Percentiles rank a stretch among this genome's conserved stretches.
Evolutionary conservation across 2,113 vertebrate genomes (phyloP).

Genomic region (Stomatorhinus ivindoensis): DNA sequence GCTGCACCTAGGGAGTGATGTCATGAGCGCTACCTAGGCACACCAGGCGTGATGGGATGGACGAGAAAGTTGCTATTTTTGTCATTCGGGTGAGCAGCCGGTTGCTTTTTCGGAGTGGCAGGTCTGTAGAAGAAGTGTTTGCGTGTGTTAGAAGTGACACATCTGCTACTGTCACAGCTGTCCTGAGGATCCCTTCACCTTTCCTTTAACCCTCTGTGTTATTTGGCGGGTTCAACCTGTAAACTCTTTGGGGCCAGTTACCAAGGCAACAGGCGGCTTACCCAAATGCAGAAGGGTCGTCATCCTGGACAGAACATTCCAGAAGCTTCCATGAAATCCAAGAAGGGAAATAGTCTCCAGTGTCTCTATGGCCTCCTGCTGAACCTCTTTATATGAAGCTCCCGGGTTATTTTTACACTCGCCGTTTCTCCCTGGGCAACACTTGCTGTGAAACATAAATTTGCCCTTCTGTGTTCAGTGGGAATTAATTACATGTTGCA

Average conservation of each 20-base stretch:
- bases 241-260: neutral
- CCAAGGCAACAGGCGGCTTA: neutral
- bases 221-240: neutral
- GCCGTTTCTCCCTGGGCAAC: neutral
- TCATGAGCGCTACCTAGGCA: neutral
- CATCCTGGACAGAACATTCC: neutral
- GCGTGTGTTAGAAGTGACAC: neutral
- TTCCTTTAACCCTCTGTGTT: neutral
- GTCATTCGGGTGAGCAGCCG: neutral
- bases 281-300: neutral
- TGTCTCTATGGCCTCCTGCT: neutral
- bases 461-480: neutral
- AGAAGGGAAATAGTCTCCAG: neutral
- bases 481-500: neutral
- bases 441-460: neutral
- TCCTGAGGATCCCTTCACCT: no score
- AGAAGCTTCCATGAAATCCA: neutral
- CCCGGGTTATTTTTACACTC: neutral
- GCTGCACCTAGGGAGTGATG: neutral
- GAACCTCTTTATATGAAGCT: neutral
- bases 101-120: neutral
- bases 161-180: neutral
- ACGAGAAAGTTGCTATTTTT: neutral
- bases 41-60: neutral
- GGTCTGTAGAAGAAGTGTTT: neutral